These are phyloP conservation scores for Brachyptera putata DNA, from an alignment of 2,888 invertebrate genomes.

Conservation along the genomic window DNA sequence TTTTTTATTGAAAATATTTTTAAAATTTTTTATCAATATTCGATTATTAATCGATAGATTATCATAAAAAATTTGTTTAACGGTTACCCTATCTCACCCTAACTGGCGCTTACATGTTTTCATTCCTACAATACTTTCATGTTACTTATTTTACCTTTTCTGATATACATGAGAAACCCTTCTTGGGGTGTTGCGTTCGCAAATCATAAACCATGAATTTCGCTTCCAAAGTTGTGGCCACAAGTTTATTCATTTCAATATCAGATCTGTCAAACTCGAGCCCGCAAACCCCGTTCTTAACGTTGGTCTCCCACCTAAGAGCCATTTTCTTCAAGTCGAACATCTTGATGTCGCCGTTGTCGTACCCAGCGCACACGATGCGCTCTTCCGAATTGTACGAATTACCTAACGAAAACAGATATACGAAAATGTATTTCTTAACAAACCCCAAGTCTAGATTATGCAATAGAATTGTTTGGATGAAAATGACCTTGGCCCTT, in stretches of 20 bases:
- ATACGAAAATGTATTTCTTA: too few species aligned
- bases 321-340: slow-evolving; percentile 83
- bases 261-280: slow-evolving; percentile 90
- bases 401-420: slow-evolving; percentile 11
- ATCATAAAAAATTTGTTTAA: too few species aligned
- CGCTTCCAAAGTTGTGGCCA: slow-evolving; percentile 86
- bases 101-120: too few species aligned
- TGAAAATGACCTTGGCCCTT: too few species aligned
- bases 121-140: too few species aligned
- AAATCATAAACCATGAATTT: slow-evolving; percentile 87
- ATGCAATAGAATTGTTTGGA: too few species aligned
- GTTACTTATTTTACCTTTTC: slow-evolving; percentile 58
- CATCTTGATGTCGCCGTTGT: slow-evolving; percentile 93
- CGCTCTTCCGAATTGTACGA: slow-evolving; percentile 43
- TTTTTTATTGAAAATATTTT: too few species aligned
- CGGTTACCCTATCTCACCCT: too few species aligned
- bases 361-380: slow-evolving; percentile 86
- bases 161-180: slow-evolving; percentile 68
- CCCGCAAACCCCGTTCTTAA: slow-evolving; percentile 86
- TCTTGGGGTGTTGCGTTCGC: slow-evolving; percentile 78
- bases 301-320: slow-evolving; percentile 84
- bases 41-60: too few species aligned
- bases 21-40: too few species aligned
- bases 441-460: too few species aligned
- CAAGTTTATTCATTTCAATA: slow-evolving; percentile 92